A percentile compares a stretch with the other conserved stretches of the same genome.
These are phyloP conservation scores for Petromus typicus DNA, from an alignment of 2,113 vertebrate species.

Conservation along the genomic window DNA sequence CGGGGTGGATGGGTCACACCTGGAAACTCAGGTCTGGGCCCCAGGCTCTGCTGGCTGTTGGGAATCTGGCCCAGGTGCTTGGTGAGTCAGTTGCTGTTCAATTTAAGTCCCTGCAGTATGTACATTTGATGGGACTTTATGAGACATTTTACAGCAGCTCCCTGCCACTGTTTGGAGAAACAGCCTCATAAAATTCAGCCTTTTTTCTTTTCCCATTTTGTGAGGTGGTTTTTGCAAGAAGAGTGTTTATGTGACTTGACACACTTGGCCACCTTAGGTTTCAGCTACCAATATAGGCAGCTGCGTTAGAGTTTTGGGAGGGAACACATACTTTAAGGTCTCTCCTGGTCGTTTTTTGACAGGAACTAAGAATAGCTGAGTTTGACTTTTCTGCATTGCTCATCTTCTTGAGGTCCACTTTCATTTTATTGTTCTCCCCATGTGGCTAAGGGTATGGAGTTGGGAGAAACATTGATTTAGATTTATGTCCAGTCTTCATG, in stretches of 20 bases:
- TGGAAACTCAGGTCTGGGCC: constrained; percentile 29
- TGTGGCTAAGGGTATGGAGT: background rate
- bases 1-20: constrained; percentile 49
- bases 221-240: constrained; percentile 5
- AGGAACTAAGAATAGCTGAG: background rate
- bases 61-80: constrained; percentile 52
- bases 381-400: background rate
- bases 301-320: background rate
- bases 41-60: constrained; percentile 3
- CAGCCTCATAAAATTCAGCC: constrained; percentile 61
- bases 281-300: background rate
- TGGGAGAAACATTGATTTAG: background rate
- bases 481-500: background rate
- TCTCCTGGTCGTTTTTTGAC: background rate
- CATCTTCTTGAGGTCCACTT: background rate
- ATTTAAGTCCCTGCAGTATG: constrained; percentile 70
- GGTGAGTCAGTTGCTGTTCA: constrained; percentile 60
- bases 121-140: constrained; percentile 73
- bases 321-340: background rate
- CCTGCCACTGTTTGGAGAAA: constrained; percentile 69
- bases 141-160: constrained; percentile 71
- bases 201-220: constrained; percentile 64
- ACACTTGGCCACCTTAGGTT: background rate
- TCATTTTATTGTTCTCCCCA: background rate
- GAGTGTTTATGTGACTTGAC: constrained; percentile 29